Base-by-base conservation (phyloP, 2,797 vertebrate species). In the Hippopotamyrus pictus region DNA sequence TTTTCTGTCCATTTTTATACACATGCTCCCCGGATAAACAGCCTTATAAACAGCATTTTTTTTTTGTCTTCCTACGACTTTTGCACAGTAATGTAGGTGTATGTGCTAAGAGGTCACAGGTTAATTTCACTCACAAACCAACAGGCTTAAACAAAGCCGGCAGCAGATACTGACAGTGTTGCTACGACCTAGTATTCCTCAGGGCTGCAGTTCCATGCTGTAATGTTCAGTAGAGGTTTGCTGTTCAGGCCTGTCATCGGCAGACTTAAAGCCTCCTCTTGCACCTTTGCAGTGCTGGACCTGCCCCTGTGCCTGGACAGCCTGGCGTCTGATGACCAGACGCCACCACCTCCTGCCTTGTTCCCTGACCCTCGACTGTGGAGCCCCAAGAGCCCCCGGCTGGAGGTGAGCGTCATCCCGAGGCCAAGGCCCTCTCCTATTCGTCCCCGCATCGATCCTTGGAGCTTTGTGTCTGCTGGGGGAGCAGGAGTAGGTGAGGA, bases 381-480 rank as follows among this genome's bases (percentile, higher is more conserved):
- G 90, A 97, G 96, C 92, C 97, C 96, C n/a, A 97, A 96, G 88
- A 96, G 96, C 6, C 95, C 94, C 0, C 96, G 95, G 17, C 94
- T 97, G 53, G 96, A 97, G 3, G 96, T 97, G 62, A 96, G 94
- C 57, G 96, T 97, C 91, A 96, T 97, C 86, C 96, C 97, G 3
- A 93, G 97, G 2, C 97, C 97, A 0, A 96, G 97, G 0, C 97
- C 97, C 0, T 97, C 97, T 1, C 96, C 97, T 1, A 92, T 96
- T n/a, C 96, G 97, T 0, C 96, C 93, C 69, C 96, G 97, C 90
- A 97, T 98, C 0, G 97, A 98, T 91, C 97, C 97, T 0, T 98
- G 97, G 97, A 98, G 97, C 94, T 98, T 97, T 29, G 95, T 97
- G 89, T 97, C 97, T 0, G 96, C 97, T 0, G 96, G 95, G 0